Conservation (phyloP, 2,888 invertebrate species). For the Podabrus alpinus region DNA sequence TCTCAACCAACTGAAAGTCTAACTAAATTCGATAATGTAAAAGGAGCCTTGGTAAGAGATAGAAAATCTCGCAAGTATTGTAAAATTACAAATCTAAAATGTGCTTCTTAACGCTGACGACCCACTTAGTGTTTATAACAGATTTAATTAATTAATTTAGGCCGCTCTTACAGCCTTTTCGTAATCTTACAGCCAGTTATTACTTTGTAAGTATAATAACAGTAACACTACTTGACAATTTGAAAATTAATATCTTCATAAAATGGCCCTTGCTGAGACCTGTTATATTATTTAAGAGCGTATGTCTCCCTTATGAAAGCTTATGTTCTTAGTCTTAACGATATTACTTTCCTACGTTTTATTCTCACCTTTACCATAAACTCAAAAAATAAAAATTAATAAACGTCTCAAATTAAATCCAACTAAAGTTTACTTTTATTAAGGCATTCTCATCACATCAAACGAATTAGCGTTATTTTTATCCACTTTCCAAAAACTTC, state of each 20-base stretch:
- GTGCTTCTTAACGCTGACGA: constrained; percentile 37
- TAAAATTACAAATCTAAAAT: constrained; percentile 40
- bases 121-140: constrained; percentile 55
- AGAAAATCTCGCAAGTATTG: constrained; percentile 27
- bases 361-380: neutral
- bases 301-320: constrained; percentile 53
- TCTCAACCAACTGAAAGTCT: neutral
- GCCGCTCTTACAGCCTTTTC: constrained; percentile 53
- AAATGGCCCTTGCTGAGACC: constrained; percentile 52
- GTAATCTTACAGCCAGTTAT: constrained; percentile 55
- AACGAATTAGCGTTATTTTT: neutral
- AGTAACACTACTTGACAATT: constrained; percentile 56
- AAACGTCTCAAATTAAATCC: neutral
- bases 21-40: constrained; percentile 15
- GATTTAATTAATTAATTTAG: constrained; percentile 58
- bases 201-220: constrained; percentile 57
- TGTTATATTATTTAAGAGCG: constrained; percentile 48
- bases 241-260: constrained; percentile 58
- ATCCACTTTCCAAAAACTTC: too few relatives aligned
- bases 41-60: neutral
- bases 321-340: constrained; percentile 47
- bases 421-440: neutral
- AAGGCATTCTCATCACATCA: neutral
- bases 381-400: constrained; percentile 1
- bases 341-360: constrained; percentile 4